These are phyloP conservation scores for Harlomillsia oculata DNA, from an alignment of 1,140 invertebrate genomes.

Conservation along the genomic window DNA sequence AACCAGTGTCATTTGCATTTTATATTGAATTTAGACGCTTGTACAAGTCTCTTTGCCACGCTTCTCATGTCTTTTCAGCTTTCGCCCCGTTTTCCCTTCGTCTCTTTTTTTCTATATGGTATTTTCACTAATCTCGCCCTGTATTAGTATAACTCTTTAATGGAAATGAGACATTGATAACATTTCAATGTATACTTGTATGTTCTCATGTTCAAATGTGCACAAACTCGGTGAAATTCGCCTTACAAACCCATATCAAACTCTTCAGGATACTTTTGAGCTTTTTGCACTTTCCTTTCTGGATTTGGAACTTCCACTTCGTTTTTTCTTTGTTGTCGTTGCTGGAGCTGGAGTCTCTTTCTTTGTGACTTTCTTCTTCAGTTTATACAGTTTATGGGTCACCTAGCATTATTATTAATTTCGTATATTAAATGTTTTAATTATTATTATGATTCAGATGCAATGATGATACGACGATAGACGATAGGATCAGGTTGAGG, in stretches of 20 bases:
- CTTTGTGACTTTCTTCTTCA: constrained; percentile 23
- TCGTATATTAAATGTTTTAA: too few relatives aligned
- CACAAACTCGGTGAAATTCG: background rate
- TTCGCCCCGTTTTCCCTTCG: background rate
- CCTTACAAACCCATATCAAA: background rate
- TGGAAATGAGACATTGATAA: too few relatives aligned
- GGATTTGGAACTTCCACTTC: too few relatives aligned
- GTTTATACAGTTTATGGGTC: constrained; percentile 30
- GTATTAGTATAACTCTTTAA: too few relatives aligned
- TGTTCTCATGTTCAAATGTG: background rate
- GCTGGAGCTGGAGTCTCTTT: too few relatives aligned
- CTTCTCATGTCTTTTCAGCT: background rate
- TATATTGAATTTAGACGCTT: constrained; percentile 32
- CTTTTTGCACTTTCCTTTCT: constrained; percentile 23
- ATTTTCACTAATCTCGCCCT: too few relatives aligned
- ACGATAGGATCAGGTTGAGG: too few relatives aligned
- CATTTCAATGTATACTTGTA: background rate
- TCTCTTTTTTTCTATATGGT: too few relatives aligned
- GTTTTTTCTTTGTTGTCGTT: too few relatives aligned
- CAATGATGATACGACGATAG: too few relatives aligned
- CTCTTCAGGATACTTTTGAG: background rate
- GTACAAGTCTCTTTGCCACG: constrained; percentile 3
- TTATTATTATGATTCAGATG: too few relatives aligned
- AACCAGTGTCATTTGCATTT: constrained; percentile 32
- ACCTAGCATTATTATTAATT: too few relatives aligned